Evolutionary conservation across 2,113 vertebrate genomes (phyloP), one percentile per base, ranked within the genome.

Genomic region (Saccopteryx bilineata): DNA sequence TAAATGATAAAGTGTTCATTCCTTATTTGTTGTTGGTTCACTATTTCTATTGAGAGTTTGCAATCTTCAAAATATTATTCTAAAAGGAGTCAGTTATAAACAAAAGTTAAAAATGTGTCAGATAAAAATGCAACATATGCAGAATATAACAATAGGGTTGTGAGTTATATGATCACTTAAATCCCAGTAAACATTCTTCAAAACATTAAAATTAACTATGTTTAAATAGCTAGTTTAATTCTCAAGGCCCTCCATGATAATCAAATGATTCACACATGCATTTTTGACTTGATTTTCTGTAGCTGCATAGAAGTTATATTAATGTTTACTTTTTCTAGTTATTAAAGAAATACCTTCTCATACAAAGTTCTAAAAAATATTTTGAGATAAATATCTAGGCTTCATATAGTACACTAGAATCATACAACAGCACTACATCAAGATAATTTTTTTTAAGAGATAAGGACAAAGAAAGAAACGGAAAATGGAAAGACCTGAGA

Each of bases 1-100:
- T 54, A 17, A 75, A 74, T 19, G 21, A 48, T 79, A 58, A 72
- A 52, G 19, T 28, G 11, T 76, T 69, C 66, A 71, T 33, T 48
- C 9, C 28, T 24, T 54, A 76, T 71, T 82, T 71, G 21, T 60
- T 72, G 9, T 74, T 61, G 71, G 74, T 33, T 92, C n/a, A 69
- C 50, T 61, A 9, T 46, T 63, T 60, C 84, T 68, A n/a, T 3
- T 89, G 65, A 88, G 39, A 50, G 4, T 12, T 93, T 81, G 80
- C 12, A 76, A 58, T 63, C 52, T 96, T 90, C 19, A 86, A 79
- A 87, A 82, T 90, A 50, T 48, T 75, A 74, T 76, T 60, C 15
- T 63, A 76, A n/a, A 60, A 85, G 12, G 9, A 76, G 56, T 76
- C 74, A 80, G 7, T 75, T 85, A 46, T 66, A 68, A 90, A 79